phyloP scores from a whole-genome alignment of 2,797 vertebrate genomes.

The Neosilurus hyrtlii region DNA sequence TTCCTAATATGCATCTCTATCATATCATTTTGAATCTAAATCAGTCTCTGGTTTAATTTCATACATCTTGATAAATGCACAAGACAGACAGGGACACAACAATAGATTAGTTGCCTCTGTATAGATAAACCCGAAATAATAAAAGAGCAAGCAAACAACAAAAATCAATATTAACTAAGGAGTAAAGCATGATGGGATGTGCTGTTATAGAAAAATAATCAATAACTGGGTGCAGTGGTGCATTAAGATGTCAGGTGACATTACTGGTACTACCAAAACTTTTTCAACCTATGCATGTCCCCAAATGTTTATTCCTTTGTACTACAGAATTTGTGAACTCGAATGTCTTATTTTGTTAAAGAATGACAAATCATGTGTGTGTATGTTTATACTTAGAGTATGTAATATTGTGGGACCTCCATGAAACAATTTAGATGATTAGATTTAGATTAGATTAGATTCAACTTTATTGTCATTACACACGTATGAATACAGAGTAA shows the following conservation, averaged over 20 bases:
- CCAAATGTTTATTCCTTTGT: neutral
- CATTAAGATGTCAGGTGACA: neutral
- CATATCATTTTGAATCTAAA: neutral
- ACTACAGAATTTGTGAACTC: neutral
- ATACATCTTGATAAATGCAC: neutral
- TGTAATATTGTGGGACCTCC: neutral
- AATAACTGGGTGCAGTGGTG: neutral
- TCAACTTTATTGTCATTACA: no score
- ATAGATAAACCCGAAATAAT: neutral
- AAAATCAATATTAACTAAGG: neutral
- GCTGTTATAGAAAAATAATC: neutral
- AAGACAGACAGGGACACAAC: neutral
- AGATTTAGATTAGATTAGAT: no score
- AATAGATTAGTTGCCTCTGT: neutral
- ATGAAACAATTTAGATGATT: neutral
- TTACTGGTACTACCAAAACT: neutral
- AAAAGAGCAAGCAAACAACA: neutral
- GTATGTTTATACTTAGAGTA: neutral
- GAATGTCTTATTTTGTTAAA: neutral
- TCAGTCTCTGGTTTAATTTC: neutral
- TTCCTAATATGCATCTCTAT: neutral
- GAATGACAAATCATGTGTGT: neutral
- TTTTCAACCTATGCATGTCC: neutral
- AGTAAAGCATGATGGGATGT: neutral
- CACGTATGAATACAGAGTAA: no score